Base-by-base conservation (phyloP, 2,888 invertebrate genomes). In the Schrankia costaestrigalis region DNA sequence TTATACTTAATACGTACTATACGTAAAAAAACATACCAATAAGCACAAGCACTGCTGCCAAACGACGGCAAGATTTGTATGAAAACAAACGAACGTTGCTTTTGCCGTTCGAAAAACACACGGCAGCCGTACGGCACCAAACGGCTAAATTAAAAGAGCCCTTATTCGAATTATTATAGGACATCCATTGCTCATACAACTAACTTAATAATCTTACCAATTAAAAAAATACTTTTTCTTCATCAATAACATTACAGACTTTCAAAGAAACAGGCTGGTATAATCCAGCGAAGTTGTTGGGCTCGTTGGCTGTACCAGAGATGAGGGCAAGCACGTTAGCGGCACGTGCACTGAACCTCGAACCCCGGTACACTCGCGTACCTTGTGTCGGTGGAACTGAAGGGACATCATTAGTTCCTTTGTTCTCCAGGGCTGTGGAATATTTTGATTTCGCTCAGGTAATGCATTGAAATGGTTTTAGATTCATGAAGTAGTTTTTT, bases 241-340 rank as follows among this genome's bases (percentile, higher is more conserved):
- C 11, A 5, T 10, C 1, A 11, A 4, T 12, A 5, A 12, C 1
- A 21, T 30, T 21, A 4, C 72, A 85, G 86, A 81, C 81, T 1
- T 48, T 87, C 41, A 81, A 78, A 54, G 81, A 84, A 45, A 78
- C 78, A 1, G 83, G 84, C 23, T 85, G 81, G 82, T 84, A 85
- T 44, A 71, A 86, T 41, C 78, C 80, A 1, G 65, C 70, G 4
- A 85, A 71, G 44, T 37, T 87, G 15, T 43, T 87, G 13, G 87
- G 87, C 0, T 86, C 86, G 1, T 27, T 86, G 19, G 85, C 87
- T 1, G 82, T 84, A 4, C 81, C 75, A 0, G 87, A 87, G 53
- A 83, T 85, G 86, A 70, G 86, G 3, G 84, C 87, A 7, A 86
- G 82, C 41, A 83, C 84, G 0, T 52, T 86, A 1, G 85, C 85